Evolutionary conservation across 2,888 invertebrate species (phyloP).

Genomic region (Lymantria monacha): DNA sequence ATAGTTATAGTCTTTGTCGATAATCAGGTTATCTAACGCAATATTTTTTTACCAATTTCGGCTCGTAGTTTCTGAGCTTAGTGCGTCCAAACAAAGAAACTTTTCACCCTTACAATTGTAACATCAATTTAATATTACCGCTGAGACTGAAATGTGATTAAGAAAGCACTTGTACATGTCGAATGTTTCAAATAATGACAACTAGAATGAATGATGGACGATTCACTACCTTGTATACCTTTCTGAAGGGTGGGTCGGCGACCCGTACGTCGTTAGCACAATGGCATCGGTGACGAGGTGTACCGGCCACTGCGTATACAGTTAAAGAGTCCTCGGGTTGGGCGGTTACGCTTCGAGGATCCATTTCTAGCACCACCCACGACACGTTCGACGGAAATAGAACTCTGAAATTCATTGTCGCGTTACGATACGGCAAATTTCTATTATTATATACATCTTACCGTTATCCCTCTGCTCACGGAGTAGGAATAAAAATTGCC

Average conservation of each 20-base stretch:
- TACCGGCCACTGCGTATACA: conserved; percentile 75
- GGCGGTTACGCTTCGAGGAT: conserved; percentile 94
- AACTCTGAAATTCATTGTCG: conserved; percentile 74
- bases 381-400: conserved; percentile 93
- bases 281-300: conserved; percentile 61
- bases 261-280: conserved; percentile 51
- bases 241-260: conserved; percentile 65
- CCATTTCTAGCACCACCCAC: conserved; percentile 97
- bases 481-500: too few relatives aligned
- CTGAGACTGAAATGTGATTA: too few relatives aligned
- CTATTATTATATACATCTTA: too few relatives aligned
- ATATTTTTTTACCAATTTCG: too few relatives aligned
- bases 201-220: conserved; percentile 27
- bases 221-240: conserved; percentile 72
- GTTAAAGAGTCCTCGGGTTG: conserved; percentile 95
- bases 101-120: too few relatives aligned
- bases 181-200: neutral
- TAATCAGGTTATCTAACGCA: too few relatives aligned
- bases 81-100: too few relatives aligned
- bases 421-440: too few relatives aligned
- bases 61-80: too few relatives aligned
- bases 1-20: too few relatives aligned
- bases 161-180: neutral
- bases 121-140: too few relatives aligned
- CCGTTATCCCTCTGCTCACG: too few relatives aligned